A percentile compares a stretch with the other conserved stretches of the same genome.
Conservation (phyloP, 2,888 invertebrate genomes). For the Patella pellucida region DNA sequence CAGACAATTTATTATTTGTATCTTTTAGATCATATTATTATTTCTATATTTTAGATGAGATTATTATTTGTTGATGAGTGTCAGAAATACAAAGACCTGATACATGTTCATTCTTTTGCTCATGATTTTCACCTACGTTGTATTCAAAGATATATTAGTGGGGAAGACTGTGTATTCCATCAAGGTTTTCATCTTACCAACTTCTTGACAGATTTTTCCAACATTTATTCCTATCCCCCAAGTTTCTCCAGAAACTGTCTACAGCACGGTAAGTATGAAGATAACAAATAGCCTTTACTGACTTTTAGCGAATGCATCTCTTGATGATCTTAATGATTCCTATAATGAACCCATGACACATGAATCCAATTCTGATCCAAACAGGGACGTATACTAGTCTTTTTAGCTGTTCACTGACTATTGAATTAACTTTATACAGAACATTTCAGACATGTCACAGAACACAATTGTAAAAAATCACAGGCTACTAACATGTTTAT, state of each 20-base stretch:
- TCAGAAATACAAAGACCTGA: slow-evolving; percentile 80
- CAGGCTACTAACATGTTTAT: too few relatives aligned
- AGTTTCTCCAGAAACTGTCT: slow-evolving; percentile 83
- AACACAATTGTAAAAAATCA: too few relatives aligned
- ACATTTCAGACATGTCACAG: too few relatives aligned
- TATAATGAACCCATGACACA: too few relatives aligned
- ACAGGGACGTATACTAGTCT: too few relatives aligned
- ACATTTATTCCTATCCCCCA: slow-evolving; percentile 83
- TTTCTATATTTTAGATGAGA: slow-evolving; percentile 46
- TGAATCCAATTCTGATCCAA: too few relatives aligned
- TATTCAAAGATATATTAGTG: slow-evolving; percentile 78
- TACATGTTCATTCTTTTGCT: slow-evolving; percentile 84
- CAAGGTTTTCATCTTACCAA: slow-evolving; percentile 80
- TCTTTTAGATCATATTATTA: not conserved
- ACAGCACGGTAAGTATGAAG: slow-evolving; percentile 75
- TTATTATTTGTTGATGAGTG: slow-evolving; percentile 68
- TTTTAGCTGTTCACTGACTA: too few relatives aligned
- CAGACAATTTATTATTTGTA: too few relatives aligned
- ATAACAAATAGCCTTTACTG: too few relatives aligned
- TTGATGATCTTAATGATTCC: too few relatives aligned
- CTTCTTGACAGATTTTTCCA: slow-evolving; percentile 83
- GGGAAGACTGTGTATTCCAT: slow-evolving; percentile 69
- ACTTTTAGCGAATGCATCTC: too few relatives aligned
- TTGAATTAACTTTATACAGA: too few relatives aligned
- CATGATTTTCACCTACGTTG: slow-evolving; percentile 83